Conservation (phyloP, 2,113 vertebrate genomes). For the Tenebrosternarchus preto region DNA sequence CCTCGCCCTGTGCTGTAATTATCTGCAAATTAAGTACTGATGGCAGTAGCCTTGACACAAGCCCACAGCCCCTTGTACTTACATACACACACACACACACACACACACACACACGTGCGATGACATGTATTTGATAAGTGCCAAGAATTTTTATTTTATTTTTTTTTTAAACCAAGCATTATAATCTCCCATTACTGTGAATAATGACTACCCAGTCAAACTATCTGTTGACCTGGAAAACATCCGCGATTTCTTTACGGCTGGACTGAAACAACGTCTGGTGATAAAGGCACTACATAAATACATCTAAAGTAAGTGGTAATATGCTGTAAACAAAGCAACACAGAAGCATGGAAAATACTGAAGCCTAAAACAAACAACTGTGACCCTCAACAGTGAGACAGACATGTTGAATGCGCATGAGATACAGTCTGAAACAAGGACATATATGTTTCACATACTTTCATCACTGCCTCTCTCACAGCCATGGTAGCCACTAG, state of each 20-base stretch:
- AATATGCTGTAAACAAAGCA: no score
- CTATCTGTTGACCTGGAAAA: no score
- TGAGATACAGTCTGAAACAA: not conserved
- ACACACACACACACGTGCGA: not conserved
- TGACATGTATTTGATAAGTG: not conserved
- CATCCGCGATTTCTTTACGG: no score
- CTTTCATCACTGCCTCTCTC: not conserved
- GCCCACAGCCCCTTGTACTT: constrained; percentile 14
- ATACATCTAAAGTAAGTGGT: no score
- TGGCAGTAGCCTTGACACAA: constrained; percentile 32
- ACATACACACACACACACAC: constrained; percentile 13
- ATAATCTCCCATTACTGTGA: not conserved
- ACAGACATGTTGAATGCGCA: no score
- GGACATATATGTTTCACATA: not conserved
- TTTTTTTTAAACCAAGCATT: no score
- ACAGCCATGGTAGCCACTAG: not conserved
- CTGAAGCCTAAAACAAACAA: not conserved
- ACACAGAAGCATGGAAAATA: no score
- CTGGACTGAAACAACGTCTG: no score
- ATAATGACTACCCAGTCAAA: not conserved
- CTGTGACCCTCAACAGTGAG: no score
- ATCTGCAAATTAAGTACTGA: constrained; percentile 36
- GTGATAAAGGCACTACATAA: no score
- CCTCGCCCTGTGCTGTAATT: constrained; percentile 39
- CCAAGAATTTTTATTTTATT: no score